Conservation (phyloP, 2,888 invertebrate genomes). For the Aelia acuminata region DNA sequence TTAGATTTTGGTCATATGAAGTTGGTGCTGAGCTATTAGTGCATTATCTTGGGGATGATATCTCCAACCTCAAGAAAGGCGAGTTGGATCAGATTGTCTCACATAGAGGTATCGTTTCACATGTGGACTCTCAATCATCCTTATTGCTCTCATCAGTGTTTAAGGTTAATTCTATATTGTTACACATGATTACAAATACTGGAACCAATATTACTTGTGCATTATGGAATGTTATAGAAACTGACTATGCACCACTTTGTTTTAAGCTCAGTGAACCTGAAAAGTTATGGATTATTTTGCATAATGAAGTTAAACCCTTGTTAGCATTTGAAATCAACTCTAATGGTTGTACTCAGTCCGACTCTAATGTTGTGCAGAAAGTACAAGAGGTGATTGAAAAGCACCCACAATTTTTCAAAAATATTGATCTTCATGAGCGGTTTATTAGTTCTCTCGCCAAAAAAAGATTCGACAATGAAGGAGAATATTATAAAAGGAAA, state of each 20-base stretch:
- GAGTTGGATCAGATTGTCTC: neutral
- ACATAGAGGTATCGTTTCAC: neutral
- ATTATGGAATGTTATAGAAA: neutral
- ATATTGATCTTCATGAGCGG: slow-evolving; percentile 28
- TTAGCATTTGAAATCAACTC: neutral
- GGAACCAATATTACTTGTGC: neutral
- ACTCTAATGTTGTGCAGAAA: neutral
- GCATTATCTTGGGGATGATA: slow-evolving; percentile 29
- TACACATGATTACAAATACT: neutral
- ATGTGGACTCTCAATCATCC: neutral
- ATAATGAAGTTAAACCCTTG: neutral
- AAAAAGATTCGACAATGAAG: slow-evolving; percentile 84
- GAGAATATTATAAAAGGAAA: slow-evolving; percentile 84
- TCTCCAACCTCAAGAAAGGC: neutral
- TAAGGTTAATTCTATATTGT: slow-evolving; percentile 7
- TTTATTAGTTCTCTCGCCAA: slow-evolving; percentile 74
- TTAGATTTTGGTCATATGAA: slow-evolving; percentile 81
- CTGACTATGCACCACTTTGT: neutral
- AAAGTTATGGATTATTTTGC: slow-evolving; percentile 34
- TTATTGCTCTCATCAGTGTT: slow-evolving; percentile 25
- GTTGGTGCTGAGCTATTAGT: slow-evolving; percentile 72
- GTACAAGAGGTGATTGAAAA: neutral
- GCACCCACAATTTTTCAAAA: neutral
- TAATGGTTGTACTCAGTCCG: neutral
- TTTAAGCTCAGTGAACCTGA: neutral